Conservation (phyloP, 1,140 invertebrate genomes). For the Macrobrachium rosenbergii region DNA sequence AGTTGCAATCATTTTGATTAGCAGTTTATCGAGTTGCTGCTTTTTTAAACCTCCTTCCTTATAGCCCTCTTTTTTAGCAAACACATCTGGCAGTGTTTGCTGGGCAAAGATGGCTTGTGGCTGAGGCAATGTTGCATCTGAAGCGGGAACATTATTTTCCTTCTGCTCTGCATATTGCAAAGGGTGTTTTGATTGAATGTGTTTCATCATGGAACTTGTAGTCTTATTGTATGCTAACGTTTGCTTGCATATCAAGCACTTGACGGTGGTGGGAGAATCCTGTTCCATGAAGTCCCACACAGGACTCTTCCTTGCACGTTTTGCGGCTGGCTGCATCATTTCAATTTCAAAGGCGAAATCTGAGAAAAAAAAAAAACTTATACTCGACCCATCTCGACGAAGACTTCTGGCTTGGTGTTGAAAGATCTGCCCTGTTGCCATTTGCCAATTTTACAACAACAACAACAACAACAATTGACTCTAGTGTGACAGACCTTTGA, state of each 20-base stretch:
- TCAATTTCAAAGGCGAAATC: too few species aligned
- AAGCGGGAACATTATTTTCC: neutral
- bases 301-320: slow-evolving; percentile 23
- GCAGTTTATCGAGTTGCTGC: slow-evolving; percentile 1
- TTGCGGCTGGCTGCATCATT: slow-evolving; percentile 15
- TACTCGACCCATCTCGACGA: too few species aligned
- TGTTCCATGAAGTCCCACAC: slow-evolving; percentile 20
- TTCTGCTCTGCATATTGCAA: neutral
- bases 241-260: slow-evolving; percentile 4
- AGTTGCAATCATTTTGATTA: slow-evolving; percentile 1
- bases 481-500: too few species aligned
- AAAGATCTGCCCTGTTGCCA: too few species aligned
- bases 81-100: neutral
- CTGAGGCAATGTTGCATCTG: neutral
- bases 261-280: neutral
- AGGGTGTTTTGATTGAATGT: neutral
- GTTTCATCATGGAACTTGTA: slow-evolving; percentile 2
- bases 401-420: too few species aligned
- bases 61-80: neutral
- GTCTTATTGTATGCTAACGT: slow-evolving; percentile 17
- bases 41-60: slow-evolving; percentile 8
- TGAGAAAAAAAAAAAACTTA: too few species aligned
- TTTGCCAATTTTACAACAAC: too few species aligned
- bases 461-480: too few species aligned
- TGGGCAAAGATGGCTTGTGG: neutral